These are phyloP conservation scores for Oreochromis mossambicus DNA, from an alignment of 2,797 vertebrate species.

Conservation along the genomic window DNA sequence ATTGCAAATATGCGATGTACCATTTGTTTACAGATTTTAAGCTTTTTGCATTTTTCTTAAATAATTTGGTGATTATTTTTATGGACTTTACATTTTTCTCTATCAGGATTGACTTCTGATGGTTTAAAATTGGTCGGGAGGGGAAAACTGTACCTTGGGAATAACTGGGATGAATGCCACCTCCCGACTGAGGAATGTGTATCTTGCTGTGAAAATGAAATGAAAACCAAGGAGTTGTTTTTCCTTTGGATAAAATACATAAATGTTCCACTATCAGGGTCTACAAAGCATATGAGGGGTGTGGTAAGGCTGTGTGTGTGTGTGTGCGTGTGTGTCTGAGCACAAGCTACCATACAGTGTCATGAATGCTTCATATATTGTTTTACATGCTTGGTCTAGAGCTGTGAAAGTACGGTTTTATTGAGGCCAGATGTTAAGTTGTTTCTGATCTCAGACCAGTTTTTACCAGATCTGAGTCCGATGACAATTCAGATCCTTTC, in stretches of 20 bases:
- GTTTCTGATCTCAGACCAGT: slow-evolving; percentile 51
- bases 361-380: slow-evolving; percentile 35
- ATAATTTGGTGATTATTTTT: neutral
- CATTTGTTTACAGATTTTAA: slow-evolving; percentile 25
- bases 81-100: neutral
- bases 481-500: slow-evolving; percentile 15
- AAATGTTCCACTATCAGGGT: slow-evolving; percentile 62
- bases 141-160: neutral
- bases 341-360: neutral
- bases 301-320: neutral
- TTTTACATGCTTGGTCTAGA: slow-evolving; percentile 25
- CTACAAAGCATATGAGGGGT: slow-evolving; percentile 50
- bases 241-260: slow-evolving; percentile 19
- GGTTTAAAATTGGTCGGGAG: slow-evolving; percentile 1
- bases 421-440: slow-evolving; percentile 28
- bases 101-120: neutral
- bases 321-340: neutral
- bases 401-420: slow-evolving; percentile 42
- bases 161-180: slow-evolving; percentile 1
- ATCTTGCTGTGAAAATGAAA: slow-evolving; percentile 9
- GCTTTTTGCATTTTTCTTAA: neutral
- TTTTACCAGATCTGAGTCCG: slow-evolving; percentile 41
- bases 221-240: neutral
- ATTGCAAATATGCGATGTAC: neutral
- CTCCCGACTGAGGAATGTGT: slow-evolving; percentile 38